These are phyloP conservation scores for Ectobius pallidus DNA, from an alignment of 2,888 invertebrate genomes.

Conservation along the genomic window DNA sequence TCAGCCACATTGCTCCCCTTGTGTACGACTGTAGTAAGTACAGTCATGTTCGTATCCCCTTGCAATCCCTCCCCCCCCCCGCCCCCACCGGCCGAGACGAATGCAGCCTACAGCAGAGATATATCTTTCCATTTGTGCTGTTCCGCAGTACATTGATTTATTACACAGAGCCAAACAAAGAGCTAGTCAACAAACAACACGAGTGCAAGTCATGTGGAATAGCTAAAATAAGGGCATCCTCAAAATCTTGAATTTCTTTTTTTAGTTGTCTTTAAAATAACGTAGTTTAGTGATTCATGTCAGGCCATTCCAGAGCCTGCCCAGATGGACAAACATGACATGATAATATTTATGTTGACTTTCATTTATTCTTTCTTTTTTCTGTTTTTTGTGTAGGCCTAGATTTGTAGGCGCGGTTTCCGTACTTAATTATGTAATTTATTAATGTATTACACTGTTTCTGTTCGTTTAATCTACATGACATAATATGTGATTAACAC, in stretches of 20 bases:
- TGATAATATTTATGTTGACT: background rate
- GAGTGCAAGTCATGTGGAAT: constrained; percentile 46
- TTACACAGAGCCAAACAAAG: constrained; percentile 43
- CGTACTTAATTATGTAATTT: background rate
- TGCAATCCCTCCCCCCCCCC: background rate
- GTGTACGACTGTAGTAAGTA: constrained; percentile 10
- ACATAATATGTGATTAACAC: constrained; percentile 43
- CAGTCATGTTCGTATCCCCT: constrained; percentile 26
- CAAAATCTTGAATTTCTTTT: constrained; percentile 39
- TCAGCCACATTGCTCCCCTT: background rate
- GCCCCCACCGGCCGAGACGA: constrained; percentile 35
- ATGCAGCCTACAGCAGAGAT: constrained; percentile 44
- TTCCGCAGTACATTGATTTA: constrained; percentile 40
- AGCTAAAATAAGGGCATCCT: constrained; percentile 39
- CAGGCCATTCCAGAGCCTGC: background rate
- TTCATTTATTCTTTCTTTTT: background rate
- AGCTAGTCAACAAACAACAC: constrained; percentile 46
- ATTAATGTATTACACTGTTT: constrained; percentile 1
- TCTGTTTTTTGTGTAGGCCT: constrained; percentile 8
- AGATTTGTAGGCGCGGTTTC: background rate
- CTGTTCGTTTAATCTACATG: constrained; percentile 42
- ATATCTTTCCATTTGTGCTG: constrained; percentile 44
- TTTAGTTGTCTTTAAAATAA: background rate
- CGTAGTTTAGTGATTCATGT: background rate
- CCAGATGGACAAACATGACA: too few species aligned